A percentile compares a stretch with the other conserved stretches of the same genome.
phyloP scores from a whole-genome alignment of 2,888 invertebrate genomes.

The Spisula subtruncata region DNA sequence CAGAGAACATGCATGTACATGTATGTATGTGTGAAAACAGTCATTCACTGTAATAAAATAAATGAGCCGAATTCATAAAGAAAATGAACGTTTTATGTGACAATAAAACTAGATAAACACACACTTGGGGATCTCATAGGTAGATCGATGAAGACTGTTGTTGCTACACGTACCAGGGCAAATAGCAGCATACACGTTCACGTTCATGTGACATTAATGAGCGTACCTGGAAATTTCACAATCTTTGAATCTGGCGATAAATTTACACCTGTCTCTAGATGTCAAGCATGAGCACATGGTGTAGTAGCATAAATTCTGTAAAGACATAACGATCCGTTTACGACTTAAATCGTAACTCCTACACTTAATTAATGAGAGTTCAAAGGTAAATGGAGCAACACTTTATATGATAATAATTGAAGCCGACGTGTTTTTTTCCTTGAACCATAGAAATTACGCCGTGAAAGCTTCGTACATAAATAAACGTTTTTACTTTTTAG shows the following conservation, averaged over 20 bases:
- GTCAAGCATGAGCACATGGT: not conserved
- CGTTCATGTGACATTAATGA: constrained; percentile 1
- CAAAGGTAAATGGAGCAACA: not conserved
- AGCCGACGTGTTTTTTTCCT: too few relatives aligned
- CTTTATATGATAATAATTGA: too few relatives aligned
- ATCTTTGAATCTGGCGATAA: not conserved
- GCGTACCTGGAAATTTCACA: not conserved
- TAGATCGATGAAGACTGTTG: not conserved
- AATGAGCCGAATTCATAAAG: not conserved
- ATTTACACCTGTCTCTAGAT: not conserved
- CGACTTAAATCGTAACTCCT: not conserved
- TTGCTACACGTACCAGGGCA: not conserved
- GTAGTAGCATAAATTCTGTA: not conserved
- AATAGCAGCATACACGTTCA: not conserved
- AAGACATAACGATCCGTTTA: not conserved
- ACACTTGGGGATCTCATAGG: not conserved
- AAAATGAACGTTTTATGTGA: not conserved
- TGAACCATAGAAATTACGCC: too few relatives aligned
- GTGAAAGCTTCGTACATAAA: too few relatives aligned
- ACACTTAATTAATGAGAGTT: not conserved
- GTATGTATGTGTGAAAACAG: not conserved
- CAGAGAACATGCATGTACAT: too few relatives aligned
- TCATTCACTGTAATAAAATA: not conserved
- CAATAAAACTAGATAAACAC: constrained; percentile 13
- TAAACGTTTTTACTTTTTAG: too few relatives aligned